A percentile compares a stretch with the other conserved stretches of the same genome.
Conservation (phyloP, 2,113 vertebrate genomes). For the Epinephelus fuscoguttatus region DNA sequence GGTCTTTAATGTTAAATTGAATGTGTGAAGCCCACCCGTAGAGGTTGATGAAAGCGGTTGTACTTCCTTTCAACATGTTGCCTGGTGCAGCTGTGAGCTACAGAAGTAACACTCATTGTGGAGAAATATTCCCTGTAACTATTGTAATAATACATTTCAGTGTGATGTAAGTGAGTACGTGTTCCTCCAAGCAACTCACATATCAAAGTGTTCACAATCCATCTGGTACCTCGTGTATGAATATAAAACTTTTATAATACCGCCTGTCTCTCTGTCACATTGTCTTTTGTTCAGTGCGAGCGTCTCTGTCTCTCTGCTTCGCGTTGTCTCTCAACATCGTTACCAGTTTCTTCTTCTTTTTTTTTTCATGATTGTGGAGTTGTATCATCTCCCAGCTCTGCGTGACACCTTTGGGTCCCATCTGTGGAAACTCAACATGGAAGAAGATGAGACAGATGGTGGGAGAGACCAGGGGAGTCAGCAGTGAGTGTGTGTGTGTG, state of each 20-base stretch:
- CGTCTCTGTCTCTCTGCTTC: neutral
- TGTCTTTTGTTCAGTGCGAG: neutral
- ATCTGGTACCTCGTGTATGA: slow-evolving; percentile 13
- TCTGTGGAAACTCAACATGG: slow-evolving; percentile 34
- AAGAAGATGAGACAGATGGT: slow-evolving; percentile 55
- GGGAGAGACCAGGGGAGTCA: slow-evolving; percentile 2
- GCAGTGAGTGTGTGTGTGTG: slow-evolving; percentile 16
- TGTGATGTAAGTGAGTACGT: slow-evolving; percentile 4
- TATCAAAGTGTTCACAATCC: slow-evolving; percentile 4
- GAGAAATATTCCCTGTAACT: neutral
- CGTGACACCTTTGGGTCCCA: slow-evolving; percentile 28
- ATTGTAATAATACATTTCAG: neutral
- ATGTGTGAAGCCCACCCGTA: neutral
- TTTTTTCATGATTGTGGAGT: neutral
- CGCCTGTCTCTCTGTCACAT: neutral
- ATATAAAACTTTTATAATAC: slow-evolving; percentile 7
- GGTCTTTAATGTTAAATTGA: too few relatives aligned
- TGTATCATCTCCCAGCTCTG: slow-evolving; percentile 31
- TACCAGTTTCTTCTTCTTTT: neutral
- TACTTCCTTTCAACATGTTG: neutral
- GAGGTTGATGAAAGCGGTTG: neutral
- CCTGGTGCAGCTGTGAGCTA: neutral
- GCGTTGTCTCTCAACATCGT: neutral
- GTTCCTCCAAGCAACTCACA: neutral
- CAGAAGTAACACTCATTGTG: neutral